Base-by-base conservation (phyloP, 2,888 invertebrate species). In the Sarcophaga carnaria region DNA sequence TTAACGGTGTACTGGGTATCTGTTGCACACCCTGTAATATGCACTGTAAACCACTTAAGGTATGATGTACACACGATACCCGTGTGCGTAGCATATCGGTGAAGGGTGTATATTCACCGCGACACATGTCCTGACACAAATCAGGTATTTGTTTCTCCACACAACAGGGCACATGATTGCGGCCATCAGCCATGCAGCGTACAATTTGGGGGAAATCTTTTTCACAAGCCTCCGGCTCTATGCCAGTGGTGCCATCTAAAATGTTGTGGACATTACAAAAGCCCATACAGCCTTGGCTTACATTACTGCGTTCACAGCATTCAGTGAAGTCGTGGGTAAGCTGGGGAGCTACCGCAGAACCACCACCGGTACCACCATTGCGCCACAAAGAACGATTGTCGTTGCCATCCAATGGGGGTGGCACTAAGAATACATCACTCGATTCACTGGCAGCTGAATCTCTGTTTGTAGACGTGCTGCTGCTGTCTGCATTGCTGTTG, bases 91-190 rank as follows among this genome's bases (percentile, higher is more conserved):
- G 96, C 90, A 96, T 96, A 91, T 97, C 97, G 0, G 97, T 97
- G 86, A 97, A 97, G 1, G 97, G 96, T 0, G 97, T 97, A 93
- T 97, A 97, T 92, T 97, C 97, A 45, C 97, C 97, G 1, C 97
- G 94, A 91, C 97, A 97, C 88, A 97, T 97, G 89, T 97, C 97
- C 91, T 97, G 97, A 91, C 97, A 97, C 89, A 97, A 95, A 92
- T 97, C 97, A 0, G 97, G 97, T 25, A 97, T 96, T 81, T 96
- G 95, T 91, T 97, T 97, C 89, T 96, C 96, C 27, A 96, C 95
- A 92, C 97, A 97, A 92, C 97, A 97, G 0, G 97, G 97, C 47
- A 97, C 96, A 94, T 97, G 97, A 93, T 97, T 97, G 22, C 97
- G 95, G 0, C 97, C 97, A 92, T 97, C 97, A 88, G 96, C 95